phyloP scores from a whole-genome alignment of 2,113 vertebrate species.

The Anser brachyrhynchus region DNA sequence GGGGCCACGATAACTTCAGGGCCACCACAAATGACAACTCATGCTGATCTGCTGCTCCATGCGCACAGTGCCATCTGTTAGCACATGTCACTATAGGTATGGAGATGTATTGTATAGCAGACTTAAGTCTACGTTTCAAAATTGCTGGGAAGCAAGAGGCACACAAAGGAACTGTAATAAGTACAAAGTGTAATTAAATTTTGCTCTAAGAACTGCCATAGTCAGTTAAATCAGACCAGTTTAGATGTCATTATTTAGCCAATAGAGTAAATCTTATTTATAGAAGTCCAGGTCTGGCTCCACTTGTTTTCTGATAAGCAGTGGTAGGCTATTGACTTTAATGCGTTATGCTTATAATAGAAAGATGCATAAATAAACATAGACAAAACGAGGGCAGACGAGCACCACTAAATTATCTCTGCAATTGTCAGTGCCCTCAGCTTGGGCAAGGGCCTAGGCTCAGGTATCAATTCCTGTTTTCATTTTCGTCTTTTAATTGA shows the following conservation, averaged over 20 bases:
- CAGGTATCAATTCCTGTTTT: slow-evolving; percentile 43
- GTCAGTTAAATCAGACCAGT: slow-evolving; percentile 71
- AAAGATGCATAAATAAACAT: slow-evolving; percentile 64
- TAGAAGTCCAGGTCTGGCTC: slow-evolving; percentile 69
- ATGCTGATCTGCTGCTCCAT: slow-evolving; percentile 35
- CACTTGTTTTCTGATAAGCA: slow-evolving; percentile 67
- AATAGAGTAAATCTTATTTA: slow-evolving; percentile 71
- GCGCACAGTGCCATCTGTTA: slow-evolving; percentile 58
- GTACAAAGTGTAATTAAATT: slow-evolving; percentile 72
- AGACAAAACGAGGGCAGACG: slow-evolving; percentile 49
- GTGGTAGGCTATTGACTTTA: slow-evolving; percentile 61
- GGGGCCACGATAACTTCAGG: slow-evolving; percentile 49
- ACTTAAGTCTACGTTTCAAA: slow-evolving; percentile 64
- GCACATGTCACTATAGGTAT: slow-evolving; percentile 60
- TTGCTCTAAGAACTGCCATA: slow-evolving; percentile 73
- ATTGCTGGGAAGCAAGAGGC: slow-evolving; percentile 66
- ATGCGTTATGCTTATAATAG: background rate
- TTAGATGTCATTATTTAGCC: slow-evolving; percentile 75
- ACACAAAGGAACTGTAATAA: slow-evolving; percentile 69
- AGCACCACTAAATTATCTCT: slow-evolving; percentile 36
- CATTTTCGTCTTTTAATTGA: slow-evolving; percentile 54
- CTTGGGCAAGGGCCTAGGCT: slow-evolving; percentile 15
- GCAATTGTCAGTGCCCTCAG: slow-evolving; percentile 11
- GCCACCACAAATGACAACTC: slow-evolving; percentile 59
- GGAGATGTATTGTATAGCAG: slow-evolving; percentile 59